Evolutionary conservation across 2,797 vertebrate genomes (phyloP).

Genomic region (Anabacerthia variegaticeps): DNA sequence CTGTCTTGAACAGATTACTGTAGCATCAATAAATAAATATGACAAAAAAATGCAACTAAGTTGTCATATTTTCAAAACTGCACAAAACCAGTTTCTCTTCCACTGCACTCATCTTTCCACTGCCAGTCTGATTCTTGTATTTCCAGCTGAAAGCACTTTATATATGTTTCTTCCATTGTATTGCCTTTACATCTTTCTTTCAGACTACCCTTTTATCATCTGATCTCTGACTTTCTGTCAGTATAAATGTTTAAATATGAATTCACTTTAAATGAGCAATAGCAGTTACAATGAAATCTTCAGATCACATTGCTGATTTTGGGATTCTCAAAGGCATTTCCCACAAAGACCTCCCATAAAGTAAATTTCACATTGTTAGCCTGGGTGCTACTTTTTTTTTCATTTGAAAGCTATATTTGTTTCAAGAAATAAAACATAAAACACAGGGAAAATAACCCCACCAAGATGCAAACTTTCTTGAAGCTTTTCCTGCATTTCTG

Average conservation of each 20-base stretch:
- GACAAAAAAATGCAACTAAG: neutral
- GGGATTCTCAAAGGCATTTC: neutral
- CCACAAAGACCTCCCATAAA: neutral
- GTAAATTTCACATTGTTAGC: neutral
- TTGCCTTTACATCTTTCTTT: neutral
- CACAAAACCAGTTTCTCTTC: neutral
- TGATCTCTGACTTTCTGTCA: neutral
- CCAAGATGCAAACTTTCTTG: neutral
- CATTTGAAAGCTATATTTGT: accelerated
- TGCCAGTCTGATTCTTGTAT: neutral
- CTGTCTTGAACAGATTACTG: neutral
- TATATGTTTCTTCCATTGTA: neutral
- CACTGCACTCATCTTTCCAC: neutral
- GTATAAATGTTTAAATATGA: neutral
- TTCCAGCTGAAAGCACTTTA: neutral
- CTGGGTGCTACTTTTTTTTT: neutral
- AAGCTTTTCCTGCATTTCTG: neutral
- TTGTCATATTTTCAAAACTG: neutral
- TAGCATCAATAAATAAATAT: neutral
- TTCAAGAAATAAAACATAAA: neutral
- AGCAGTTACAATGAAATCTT: neutral
- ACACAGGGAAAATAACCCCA: neutral
- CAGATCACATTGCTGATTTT: neutral
- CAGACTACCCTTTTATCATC: neutral
- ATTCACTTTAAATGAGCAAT: neutral